These are phyloP conservation scores for Sinocyclocheilus grahami DNA, from an alignment of 2,113 vertebrate species.

Conservation along the genomic window DNA sequence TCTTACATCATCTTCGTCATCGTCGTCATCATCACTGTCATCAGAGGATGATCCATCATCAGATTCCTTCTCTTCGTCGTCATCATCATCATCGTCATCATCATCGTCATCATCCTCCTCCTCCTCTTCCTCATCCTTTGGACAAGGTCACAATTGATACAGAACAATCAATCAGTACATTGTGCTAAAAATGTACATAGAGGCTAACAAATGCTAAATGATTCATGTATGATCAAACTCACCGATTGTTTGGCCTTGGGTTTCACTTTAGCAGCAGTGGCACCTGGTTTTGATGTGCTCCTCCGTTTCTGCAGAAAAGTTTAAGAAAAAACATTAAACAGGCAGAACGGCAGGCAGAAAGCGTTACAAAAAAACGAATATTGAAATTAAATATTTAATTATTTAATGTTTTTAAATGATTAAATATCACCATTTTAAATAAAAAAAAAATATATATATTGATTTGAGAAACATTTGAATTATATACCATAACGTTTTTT, in stretches of 20 bases:
- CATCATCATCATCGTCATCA: constrained; percentile 70
- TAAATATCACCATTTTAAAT: background rate
- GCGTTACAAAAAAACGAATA: no score
- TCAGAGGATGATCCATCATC: constrained; percentile 92
- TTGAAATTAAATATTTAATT: background rate
- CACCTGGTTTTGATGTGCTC: constrained; percentile 85
- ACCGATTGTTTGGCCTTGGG: constrained; percentile 85
- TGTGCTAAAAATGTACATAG: background rate
- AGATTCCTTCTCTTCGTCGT: constrained; percentile 79
- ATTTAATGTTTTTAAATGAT: no score
- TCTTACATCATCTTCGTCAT: constrained; percentile 67
- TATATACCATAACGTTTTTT: no score
- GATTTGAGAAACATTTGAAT: background rate
- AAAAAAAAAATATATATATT: background rate
- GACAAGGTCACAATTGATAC: background rate
- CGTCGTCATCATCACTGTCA: constrained; percentile 80
- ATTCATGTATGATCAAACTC: constrained; percentile 59
- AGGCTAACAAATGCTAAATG: background rate
- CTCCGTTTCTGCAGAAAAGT: constrained; percentile 85
- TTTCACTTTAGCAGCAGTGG: constrained; percentile 83
- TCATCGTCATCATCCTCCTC: constrained; percentile 87
- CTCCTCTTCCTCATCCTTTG: constrained; percentile 80
- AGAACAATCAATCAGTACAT: background rate
- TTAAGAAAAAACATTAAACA: background rate
- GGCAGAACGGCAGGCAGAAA: background rate